These are phyloP conservation scores for Micoletzkya japonica DNA, from an alignment of 2,888 invertebrate genomes.

Conservation along the genomic window DNA sequence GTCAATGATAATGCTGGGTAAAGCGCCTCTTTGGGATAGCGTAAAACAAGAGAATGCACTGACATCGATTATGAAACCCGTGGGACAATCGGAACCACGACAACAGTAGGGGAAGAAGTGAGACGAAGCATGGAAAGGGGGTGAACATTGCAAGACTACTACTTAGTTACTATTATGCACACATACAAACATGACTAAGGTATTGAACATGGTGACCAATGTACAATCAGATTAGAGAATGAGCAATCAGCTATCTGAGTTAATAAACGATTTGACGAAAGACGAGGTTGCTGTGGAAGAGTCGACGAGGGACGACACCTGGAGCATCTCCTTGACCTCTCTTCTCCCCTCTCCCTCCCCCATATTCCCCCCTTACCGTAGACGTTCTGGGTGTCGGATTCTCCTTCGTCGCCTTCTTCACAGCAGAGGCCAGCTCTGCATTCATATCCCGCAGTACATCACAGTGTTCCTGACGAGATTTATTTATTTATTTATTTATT, in stretches of 20 bases:
- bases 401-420: constrained; percentile 13
- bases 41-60: too few relatives aligned
- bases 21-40: too few relatives aligned
- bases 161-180: too few relatives aligned
- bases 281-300: constrained; percentile 19
- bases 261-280: constrained; percentile 18
- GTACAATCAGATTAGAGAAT: too few relatives aligned
- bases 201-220: too few relatives aligned
- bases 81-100: too few relatives aligned
- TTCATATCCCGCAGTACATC: constrained; percentile 45
- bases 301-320: constrained; percentile 24
- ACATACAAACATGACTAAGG: too few relatives aligned
- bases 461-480: constrained; percentile 34
- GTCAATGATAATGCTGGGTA: too few relatives aligned
- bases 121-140: too few relatives aligned
- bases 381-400: constrained; percentile 12
- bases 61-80: too few relatives aligned
- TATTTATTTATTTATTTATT: background rate
- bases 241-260: constrained; percentile 13
- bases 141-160: too few relatives aligned
- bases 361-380: background rate
- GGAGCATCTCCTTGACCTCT: background rate
- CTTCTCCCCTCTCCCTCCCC: background rate
- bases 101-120: too few relatives aligned
- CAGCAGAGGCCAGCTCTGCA: constrained; percentile 41